Base-by-base conservation (phyloP, 2,113 vertebrate species). In the Chrysemys picta region DNA sequence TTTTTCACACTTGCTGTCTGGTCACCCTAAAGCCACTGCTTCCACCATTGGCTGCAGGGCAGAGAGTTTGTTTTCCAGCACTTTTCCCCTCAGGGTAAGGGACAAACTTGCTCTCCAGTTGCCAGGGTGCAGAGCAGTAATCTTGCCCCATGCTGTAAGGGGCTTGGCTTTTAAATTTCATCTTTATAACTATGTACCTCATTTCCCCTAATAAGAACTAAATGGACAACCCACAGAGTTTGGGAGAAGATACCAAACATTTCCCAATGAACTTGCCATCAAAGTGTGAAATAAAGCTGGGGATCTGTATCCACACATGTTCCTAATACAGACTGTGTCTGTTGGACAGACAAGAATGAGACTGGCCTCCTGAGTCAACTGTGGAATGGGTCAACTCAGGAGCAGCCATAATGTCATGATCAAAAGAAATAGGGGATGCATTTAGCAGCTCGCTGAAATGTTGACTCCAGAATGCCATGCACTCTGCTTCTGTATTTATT, bases 11-110 rank as follows among this genome's bases (percentile, higher is more conserved):
- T 50, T 50, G 50, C 50, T 50, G 50, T 50, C 13, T 16, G 50
- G 50, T 50, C 50, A 50, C 13, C 50, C 50, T 50, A 50, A 16
- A 14, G 50, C 31, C 24, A 38, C 84, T 91, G 45, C 29, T 89
- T 86, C 54, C 25, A 38, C 49, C 57, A 83, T 2, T 38, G 19
- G 6, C 24, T 29, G 13, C 11, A 29, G 25, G 75, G 24, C 78
- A 10, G 8, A 1, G 17, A 79, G 27, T 57, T 93, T 88, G 59
- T 80, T 52, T 13, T 5, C 19, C 24, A 35, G 5, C 2, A 4
- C 27, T 27, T 69, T 72, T 89, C 57, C 82, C 5, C 13, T 90
- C 56, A 82, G 87, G 52, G 53, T 91, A 50, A 87, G 65, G 65
- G 72, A 10, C 35, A 82, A 56, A 42, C 3, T 56, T 80, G 14